Percentiles rank a stretch among this genome's conserved stretches.
Conservation (phyloP, 2,797 vertebrate genomes). For the Intellagama lesueurii region DNA sequence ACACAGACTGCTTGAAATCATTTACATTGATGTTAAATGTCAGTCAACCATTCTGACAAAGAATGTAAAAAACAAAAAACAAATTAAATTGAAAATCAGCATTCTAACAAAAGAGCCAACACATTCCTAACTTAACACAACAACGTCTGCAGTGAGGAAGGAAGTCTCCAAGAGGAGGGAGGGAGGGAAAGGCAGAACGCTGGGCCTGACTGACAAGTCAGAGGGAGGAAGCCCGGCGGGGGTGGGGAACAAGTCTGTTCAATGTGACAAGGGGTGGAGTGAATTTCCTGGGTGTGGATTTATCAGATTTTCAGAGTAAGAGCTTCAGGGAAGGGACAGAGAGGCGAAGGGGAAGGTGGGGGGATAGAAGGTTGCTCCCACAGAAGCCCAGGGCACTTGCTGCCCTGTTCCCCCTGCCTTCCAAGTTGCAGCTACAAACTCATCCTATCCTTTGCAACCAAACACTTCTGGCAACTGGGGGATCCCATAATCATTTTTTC, state of each 20-base stretch:
- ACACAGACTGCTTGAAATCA: background rate
- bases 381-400: background rate
- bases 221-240: background rate
- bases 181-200: background rate
- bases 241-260: background rate
- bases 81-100: background rate
- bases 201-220: background rate
- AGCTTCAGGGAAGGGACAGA: background rate
- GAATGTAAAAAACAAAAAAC: background rate
- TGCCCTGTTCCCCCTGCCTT: too few relatives aligned
- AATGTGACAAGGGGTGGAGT: background rate
- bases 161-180: background rate
- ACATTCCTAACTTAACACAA: background rate
- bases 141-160: background rate
- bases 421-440: background rate
- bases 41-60: background rate
- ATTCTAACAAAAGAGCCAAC: too few relatives aligned
- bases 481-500: too few relatives aligned
- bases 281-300: slow-evolving; percentile 13
- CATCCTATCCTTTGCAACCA: too few relatives aligned
- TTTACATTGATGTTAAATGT: background rate
- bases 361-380: too few relatives aligned
- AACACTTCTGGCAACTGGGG: too few relatives aligned
- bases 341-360: rapidly evolving
- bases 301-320: background rate